A percentile compares a stretch with the other conserved stretches of the same genome.
Conservation (phyloP, 1,140 invertebrate genomes). For the Tetranychus urticae region DNA sequence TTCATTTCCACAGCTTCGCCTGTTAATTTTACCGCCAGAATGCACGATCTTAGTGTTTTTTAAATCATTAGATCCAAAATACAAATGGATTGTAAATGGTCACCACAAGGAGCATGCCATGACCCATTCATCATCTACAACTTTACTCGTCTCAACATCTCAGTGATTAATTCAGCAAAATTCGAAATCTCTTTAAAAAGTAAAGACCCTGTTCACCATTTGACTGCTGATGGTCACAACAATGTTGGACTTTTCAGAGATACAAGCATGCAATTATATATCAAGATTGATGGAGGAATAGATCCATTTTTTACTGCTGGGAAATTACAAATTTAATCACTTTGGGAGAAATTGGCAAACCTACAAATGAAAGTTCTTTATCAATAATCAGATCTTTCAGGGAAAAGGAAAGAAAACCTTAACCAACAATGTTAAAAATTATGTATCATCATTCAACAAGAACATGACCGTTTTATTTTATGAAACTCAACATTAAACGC, state of each 20-base stretch:
- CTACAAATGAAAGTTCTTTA: constrained; percentile 31
- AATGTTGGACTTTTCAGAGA: background rate
- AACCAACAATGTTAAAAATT: constrained; percentile 44
- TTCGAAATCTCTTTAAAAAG: background rate
- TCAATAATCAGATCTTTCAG: constrained; percentile 37
- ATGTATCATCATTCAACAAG: constrained; percentile 36
- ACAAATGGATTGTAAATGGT: background rate
- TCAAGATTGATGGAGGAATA: background rate
- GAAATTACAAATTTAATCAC: background rate
- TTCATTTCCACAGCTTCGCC: background rate
- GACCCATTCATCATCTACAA: background rate
- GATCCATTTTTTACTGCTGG: background rate
- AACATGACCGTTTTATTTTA: constrained; percentile 49
- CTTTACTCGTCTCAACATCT: background rate
- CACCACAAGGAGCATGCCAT: background rate
- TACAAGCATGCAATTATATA: background rate
- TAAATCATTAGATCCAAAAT: too few species aligned
- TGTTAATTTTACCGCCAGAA: background rate
- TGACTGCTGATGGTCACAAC: background rate
- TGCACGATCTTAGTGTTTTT: background rate
- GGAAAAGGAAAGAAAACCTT: constrained; percentile 36
- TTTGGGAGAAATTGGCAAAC: background rate
- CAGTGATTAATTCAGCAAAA: background rate
- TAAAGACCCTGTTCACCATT: background rate
- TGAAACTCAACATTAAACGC: constrained; percentile 43